Evolutionary conservation across 2,797 vertebrate species (phyloP).

Genomic region (Chelmon rostratus): DNA sequence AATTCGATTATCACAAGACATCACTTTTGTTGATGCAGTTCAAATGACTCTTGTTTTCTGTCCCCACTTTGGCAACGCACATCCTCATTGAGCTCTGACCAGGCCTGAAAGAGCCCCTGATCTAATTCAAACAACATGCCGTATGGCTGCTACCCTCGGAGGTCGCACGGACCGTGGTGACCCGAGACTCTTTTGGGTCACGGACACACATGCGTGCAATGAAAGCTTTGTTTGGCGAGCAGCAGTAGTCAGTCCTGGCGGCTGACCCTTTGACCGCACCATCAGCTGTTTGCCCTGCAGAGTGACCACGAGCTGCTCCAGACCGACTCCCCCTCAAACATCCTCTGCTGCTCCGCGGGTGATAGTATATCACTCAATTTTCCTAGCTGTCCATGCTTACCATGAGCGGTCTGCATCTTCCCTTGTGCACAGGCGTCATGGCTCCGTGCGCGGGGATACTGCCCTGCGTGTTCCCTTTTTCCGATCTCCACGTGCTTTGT

Average conservation of each 20-base stretch:
- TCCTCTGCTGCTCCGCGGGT: conserved; percentile 16
- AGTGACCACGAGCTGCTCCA: conserved; percentile 45
- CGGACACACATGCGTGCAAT: conserved; percentile 71
- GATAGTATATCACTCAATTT: conserved; percentile 19
- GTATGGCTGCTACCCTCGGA: background rate
- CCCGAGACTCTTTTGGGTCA: conserved; percentile 70
- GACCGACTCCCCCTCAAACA: conserved; percentile 9
- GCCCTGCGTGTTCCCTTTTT: background rate
- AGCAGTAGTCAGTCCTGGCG: conserved; percentile 49
- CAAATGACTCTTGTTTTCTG: background rate
- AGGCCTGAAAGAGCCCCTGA: conserved; percentile 20
- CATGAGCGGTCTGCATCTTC: background rate
- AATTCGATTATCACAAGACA: background rate
- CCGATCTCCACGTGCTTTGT: background rate
- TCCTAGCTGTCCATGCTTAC: background rate
- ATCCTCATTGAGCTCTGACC: conserved; percentile 21
- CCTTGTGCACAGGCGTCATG: background rate
- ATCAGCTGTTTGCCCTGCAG: conserved; percentile 72
- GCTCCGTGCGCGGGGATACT: background rate
- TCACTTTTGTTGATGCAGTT: background rate
- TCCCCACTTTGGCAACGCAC: background rate
- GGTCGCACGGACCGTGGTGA: conserved; percentile 59
- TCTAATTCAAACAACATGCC: conserved; percentile 56
- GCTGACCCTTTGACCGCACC: conserved; percentile 73
- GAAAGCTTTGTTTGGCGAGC: conserved; percentile 74